phyloP scores from a whole-genome alignment of 2,888 invertebrate genomes.

The Apamea crenata region DNA sequence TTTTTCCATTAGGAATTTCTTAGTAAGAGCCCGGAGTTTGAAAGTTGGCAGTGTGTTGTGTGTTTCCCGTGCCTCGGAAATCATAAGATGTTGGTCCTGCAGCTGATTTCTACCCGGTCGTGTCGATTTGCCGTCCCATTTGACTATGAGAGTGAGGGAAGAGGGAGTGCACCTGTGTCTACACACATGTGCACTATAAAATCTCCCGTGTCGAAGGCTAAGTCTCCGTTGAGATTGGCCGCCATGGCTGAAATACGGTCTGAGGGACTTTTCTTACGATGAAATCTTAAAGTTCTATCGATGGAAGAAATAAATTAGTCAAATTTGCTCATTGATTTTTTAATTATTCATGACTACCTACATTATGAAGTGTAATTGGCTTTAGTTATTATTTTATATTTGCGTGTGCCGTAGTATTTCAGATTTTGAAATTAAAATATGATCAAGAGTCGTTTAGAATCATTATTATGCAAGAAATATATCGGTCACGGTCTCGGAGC shows the following conservation, averaged over 20 bases:
- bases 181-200: too few species aligned
- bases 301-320: conserved; percentile 20
- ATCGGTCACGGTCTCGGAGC: conserved; percentile 56
- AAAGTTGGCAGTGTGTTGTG: not conserved
- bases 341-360: conserved; percentile 28
- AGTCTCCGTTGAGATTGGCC: not conserved
- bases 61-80: not conserved
- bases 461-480: conserved; percentile 51
- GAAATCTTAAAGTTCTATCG: conserved; percentile 8
- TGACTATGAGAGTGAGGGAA: too few species aligned
- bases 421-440: conserved; percentile 32
- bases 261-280: not conserved
- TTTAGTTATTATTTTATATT: conserved; percentile 3
- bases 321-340: not conserved
- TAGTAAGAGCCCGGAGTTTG: not conserved
- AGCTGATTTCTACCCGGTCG: too few species aligned
- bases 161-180: too few species aligned
- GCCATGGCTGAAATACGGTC: not conserved
- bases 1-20: not conserved
- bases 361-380: conserved; percentile 3
- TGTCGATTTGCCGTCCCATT: too few species aligned
- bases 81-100: not conserved
- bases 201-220: not conserved
- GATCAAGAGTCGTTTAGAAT: conserved; percentile 32
- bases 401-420: not conserved